Conservation (phyloP, 2,797 vertebrate species). For the Bradypodion ventrale region DNA sequence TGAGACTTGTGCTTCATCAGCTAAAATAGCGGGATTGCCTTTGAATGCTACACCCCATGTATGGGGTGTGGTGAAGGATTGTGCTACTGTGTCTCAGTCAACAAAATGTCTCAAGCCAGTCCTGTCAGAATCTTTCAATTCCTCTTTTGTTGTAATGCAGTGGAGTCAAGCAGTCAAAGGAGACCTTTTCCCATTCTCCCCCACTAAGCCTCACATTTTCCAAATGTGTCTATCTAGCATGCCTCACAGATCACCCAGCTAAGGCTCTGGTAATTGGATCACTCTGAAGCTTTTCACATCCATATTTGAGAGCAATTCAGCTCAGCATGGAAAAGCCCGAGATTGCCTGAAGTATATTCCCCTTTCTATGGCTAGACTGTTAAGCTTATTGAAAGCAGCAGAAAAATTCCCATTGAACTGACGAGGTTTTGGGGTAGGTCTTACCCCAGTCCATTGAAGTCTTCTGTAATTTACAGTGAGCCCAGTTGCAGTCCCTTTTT, state of each 20-base stretch:
- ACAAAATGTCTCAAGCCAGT: not conserved
- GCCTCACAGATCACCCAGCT: conserved; percentile 3
- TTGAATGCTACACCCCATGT: too few species aligned
- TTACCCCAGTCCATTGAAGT: not conserved
- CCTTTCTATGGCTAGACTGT: conserved; percentile 14
- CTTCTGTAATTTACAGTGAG: not conserved
- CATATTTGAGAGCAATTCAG: conserved; percentile 14
- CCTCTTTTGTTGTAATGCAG: not conserved
- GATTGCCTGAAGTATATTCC: not conserved
- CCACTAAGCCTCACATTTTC: not conserved
- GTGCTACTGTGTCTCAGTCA: not conserved
- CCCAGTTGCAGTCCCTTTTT: not conserved
- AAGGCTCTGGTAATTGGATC: conserved; percentile 23
- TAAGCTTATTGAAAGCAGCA: conserved; percentile 21
- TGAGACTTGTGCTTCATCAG: too few species aligned
- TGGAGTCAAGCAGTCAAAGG: not conserved
- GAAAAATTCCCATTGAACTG: conserved; percentile 29
- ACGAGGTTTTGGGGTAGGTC: conserved; percentile 12
- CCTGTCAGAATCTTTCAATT: not conserved
- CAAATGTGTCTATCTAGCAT: not conserved
- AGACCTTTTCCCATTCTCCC: not conserved
- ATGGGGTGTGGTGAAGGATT: not conserved
- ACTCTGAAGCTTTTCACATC: not conserved
- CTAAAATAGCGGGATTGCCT: too few species aligned
- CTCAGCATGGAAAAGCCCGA: not conserved